phyloP scores from a whole-genome alignment of 2,113 vertebrate species.

The Lipophrys pholis region DNA sequence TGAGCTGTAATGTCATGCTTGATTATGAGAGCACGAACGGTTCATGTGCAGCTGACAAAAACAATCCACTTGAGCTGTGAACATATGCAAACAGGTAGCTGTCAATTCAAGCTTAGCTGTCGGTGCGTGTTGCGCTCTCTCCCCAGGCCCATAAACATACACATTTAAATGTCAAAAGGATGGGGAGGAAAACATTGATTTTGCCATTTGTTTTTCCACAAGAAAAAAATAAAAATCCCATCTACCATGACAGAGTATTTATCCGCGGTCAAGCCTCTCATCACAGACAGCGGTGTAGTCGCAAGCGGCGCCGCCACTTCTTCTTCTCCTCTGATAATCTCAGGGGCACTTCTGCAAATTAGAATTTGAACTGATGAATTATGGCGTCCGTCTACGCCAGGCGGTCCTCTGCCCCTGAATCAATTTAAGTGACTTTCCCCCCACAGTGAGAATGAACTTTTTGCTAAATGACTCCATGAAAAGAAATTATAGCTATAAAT shows the following conservation, averaged over 20 bases:
- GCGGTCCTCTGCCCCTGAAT: conserved; percentile 58
- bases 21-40: conserved; percentile 59
- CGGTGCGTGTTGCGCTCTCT: not conserved
- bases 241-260: not conserved
- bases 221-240: not conserved
- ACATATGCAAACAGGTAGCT: conserved; percentile 31
- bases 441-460: conserved; percentile 61
- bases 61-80: conserved; percentile 23
- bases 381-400: conserved; percentile 50
- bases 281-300: not conserved
- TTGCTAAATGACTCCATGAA: conserved; percentile 73
- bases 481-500: conserved; percentile 73
- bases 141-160: not conserved
- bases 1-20: conserved; percentile 63
- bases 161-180: not conserved
- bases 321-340: conserved; percentile 55
- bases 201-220: not conserved
- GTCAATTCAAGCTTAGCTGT: conserved; percentile 11
- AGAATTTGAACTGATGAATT: conserved; percentile 72
- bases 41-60: conserved; percentile 45
- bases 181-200: too few species aligned
- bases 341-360: conserved; percentile 65
- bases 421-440: conserved; percentile 70
- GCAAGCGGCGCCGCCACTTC: conserved; percentile 20
- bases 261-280: not conserved